Evolutionary conservation across 1,140 invertebrate species (phyloP).

Genomic region (Cyrtorhinus lividipennis): DNA sequence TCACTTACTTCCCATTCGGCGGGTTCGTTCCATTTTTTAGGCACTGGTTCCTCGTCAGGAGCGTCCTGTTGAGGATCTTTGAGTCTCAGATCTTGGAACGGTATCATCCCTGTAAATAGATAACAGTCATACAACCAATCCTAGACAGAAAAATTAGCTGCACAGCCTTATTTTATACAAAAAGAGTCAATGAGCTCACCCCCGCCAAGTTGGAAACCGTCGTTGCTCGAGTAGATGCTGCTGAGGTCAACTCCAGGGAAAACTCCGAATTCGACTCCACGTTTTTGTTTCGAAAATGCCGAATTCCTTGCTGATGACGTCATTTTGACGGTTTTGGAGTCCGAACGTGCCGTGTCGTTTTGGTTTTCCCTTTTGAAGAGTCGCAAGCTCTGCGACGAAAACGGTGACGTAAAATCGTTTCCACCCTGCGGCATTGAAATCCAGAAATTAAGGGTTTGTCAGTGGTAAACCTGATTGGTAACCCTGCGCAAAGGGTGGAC

Average conservation of each 20-base stretch:
- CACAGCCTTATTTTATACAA: no score
- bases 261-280: slow-evolving; percentile 12
- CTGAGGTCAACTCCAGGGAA: slow-evolving; percentile 18
- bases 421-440: slow-evolving; percentile 2
- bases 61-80: slow-evolving; percentile 28
- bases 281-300: slow-evolving; percentile 11
- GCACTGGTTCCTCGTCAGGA: slow-evolving; percentile 27
- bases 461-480: no score
- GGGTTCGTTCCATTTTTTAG: slow-evolving; percentile 52
- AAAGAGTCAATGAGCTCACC: neutral
- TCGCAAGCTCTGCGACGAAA: slow-evolving; percentile 18
- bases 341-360: slow-evolving; percentile 25
- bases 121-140: slow-evolving; percentile 18
- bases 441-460: no score
- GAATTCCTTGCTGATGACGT: neutral
- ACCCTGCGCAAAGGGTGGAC: no score
- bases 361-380: slow-evolving; percentile 34
- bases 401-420: slow-evolving; percentile 3
- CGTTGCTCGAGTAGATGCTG: neutral
- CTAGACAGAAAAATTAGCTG: no score
- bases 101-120: slow-evolving; percentile 16
- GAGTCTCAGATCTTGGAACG: neutral
- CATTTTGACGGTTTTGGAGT: neutral
- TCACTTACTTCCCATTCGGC: slow-evolving; percentile 58
- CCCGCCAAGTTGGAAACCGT: neutral